Conservation (phyloP, 1,140 invertebrate species). For the Calycopis cecrops region DNA sequence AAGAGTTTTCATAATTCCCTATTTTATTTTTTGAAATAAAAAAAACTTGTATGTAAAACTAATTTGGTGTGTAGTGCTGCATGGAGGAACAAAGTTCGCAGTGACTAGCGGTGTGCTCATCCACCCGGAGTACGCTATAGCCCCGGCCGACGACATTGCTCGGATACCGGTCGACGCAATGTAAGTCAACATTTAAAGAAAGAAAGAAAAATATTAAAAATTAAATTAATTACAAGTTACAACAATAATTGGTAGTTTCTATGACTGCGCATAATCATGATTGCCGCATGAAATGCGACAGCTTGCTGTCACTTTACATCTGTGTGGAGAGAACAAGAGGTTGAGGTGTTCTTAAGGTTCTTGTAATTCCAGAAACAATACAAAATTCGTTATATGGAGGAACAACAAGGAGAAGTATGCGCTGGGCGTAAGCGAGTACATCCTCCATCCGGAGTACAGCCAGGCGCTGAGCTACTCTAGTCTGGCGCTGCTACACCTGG, state of each 20-base stretch:
- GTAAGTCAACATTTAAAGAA: slow-evolving; percentile 33
- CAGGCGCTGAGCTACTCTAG: slow-evolving; percentile 31
- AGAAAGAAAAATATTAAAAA: no score
- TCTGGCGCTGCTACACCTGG: slow-evolving; percentile 37
- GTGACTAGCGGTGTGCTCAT: slow-evolving; percentile 41
- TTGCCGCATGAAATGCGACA: no score
- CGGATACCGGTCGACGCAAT: slow-evolving; percentile 28
- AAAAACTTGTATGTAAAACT: no score
- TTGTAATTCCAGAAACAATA: slow-evolving; percentile 37
- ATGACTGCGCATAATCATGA: no score
- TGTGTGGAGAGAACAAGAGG: no score
- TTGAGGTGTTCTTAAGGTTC: no score
- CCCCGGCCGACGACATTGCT: slow-evolving; percentile 46
- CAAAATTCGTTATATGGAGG: slow-evolving; percentile 44
- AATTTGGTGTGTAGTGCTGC: no score
- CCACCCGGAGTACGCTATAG: slow-evolving; percentile 40
- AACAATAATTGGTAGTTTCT: no score
- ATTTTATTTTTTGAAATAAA: no score
- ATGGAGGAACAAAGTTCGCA: slow-evolving; percentile 34
- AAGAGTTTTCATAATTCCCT: no score
- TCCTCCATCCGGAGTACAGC: slow-evolving; percentile 39
- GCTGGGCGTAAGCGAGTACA: slow-evolving; percentile 35
- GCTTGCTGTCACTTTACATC: no score
- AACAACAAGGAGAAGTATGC: slow-evolving; percentile 30
- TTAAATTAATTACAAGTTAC: no score